A percentile compares a stretch with the other conserved stretches of the same genome.
Evolutionary conservation across 2,888 invertebrate species (phyloP).

Genomic region (Pseudococcus longispinus): DNA sequence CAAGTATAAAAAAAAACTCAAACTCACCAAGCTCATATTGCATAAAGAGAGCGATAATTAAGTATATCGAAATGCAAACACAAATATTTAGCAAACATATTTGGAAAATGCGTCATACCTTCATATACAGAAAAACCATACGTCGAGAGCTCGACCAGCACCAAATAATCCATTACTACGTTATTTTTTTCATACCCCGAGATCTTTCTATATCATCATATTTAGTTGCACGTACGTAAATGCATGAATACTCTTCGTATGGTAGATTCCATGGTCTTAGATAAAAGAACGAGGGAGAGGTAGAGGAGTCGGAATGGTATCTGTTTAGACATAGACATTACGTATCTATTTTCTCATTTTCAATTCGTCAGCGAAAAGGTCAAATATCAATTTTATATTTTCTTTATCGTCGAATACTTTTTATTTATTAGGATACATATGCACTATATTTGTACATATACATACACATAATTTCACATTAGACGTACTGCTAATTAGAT

Average conservation of each 20-base stretch:
- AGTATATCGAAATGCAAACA: slow-evolving; percentile 7
- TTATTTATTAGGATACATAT: neutral
- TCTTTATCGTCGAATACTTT: neutral
- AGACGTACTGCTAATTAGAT: too few relatives aligned
- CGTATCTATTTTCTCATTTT: neutral
- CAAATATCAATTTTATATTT: neutral
- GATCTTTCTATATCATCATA: too few relatives aligned
- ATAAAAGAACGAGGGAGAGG: too few relatives aligned
- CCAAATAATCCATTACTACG: neutral
- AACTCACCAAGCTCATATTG: neutral
- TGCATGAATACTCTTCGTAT: too few relatives aligned
- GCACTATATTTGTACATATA: too few relatives aligned
- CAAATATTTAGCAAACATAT: neutral
- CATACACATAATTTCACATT: too few relatives aligned
- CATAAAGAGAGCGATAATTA: slow-evolving; percentile 44
- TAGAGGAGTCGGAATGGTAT: neutral
- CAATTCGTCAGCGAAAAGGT: neutral
- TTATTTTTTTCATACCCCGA: neutral
- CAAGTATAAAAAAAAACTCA: neutral
- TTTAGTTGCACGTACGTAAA: too few relatives aligned
- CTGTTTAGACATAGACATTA: neutral
- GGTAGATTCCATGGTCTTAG: neutral
- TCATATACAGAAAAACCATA: neutral
- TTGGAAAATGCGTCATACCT: slow-evolving; percentile 22
- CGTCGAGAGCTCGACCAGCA: neutral